Evolutionary conservation across 1,140 invertebrate species (phyloP).

Genomic region (Wiebesia pumilae): DNA sequence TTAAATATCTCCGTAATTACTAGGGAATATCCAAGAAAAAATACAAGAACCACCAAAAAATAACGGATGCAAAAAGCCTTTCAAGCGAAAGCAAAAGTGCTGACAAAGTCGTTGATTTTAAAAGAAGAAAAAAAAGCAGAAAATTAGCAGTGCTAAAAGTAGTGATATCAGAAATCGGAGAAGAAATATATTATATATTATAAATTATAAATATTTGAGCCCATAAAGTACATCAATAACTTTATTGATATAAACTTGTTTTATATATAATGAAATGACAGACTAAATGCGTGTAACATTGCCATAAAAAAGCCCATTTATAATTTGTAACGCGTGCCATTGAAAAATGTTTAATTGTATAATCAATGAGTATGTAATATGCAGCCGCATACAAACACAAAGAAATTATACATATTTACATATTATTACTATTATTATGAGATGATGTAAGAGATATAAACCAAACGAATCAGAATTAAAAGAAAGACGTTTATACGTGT

Average conservation of each 20-base stretch:
- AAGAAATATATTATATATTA: conserved; percentile 46
- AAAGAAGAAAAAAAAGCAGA: conserved; percentile 19
- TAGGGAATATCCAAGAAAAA: too few species aligned
- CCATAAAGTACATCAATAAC: conserved; percentile 59
- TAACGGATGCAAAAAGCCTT: background rate
- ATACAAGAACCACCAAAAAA: background rate
- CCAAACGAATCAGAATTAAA: conserved; percentile 45
- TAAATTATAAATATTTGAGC: conserved; percentile 55
- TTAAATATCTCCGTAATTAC: background rate
- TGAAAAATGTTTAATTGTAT: conserved; percentile 36
- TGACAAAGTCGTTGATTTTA: background rate
- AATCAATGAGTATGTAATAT: conserved; percentile 23
- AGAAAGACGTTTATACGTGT: conserved; percentile 64
- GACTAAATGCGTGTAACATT: conserved; percentile 61
- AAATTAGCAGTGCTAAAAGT: conserved; percentile 25
- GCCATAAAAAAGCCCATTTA: conserved; percentile 55
- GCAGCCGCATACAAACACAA: background rate
- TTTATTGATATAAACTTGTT: conserved; percentile 58
- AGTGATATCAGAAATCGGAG: conserved; percentile 33
- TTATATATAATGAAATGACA: conserved; percentile 59
- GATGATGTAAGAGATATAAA: conserved; percentile 30
- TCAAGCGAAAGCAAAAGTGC: background rate
- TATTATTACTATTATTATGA: conserved; percentile 40
- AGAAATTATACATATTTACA: conserved; percentile 39
- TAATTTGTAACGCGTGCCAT: conserved; percentile 41